Percentiles rank a stretch among this genome's conserved stretches.
Evolutionary conservation across 2,888 invertebrate genomes (phyloP).

Genomic region (Lithophane socia): DNA sequence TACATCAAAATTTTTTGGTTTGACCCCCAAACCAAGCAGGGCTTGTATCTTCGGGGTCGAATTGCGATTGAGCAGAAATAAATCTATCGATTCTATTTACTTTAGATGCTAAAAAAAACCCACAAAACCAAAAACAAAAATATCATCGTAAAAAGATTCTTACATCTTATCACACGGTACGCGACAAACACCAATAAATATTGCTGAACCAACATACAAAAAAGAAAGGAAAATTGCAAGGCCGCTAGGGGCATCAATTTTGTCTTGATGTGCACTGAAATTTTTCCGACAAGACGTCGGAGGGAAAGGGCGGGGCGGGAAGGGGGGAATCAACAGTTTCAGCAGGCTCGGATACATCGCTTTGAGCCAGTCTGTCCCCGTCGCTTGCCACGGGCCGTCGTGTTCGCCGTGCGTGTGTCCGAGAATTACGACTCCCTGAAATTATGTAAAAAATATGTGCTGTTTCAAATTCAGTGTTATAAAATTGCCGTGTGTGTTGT

Average conservation of each 20-base stretch:
- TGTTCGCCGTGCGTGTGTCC: slow-evolving; percentile 12
- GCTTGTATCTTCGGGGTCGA: too few species aligned
- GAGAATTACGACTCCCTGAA: slow-evolving; percentile 60
- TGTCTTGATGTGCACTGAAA: slow-evolving; percentile 70
- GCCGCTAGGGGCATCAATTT: slow-evolving; percentile 51
- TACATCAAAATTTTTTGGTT: too few species aligned
- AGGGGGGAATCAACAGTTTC: slow-evolving; percentile 71
- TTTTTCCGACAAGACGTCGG: slow-evolving; percentile 71
- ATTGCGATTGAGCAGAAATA: too few species aligned
- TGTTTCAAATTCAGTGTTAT: slow-evolving; percentile 43
- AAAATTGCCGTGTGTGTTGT: slow-evolving; percentile 33
- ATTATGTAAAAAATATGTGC: slow-evolving; percentile 59
- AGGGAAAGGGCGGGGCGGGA: slow-evolving; percentile 47
- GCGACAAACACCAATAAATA: slow-evolving; percentile 9
- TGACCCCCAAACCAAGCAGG: too few species aligned
- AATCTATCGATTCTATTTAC: too few species aligned
- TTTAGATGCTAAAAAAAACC: too few species aligned
- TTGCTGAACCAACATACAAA: slow-evolving; percentile 46
- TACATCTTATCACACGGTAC: slow-evolving; percentile 11
- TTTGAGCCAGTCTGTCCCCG: slow-evolving; percentile 65
- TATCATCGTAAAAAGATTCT: neutral
- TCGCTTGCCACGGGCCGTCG: slow-evolving; percentile 49
- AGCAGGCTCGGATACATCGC: slow-evolving; percentile 63
- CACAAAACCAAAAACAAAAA: too few species aligned
- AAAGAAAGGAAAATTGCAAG: slow-evolving; percentile 46